phyloP scores from a whole-genome alignment of 2,888 invertebrate species.

The Syrphus vitripennis region DNA sequence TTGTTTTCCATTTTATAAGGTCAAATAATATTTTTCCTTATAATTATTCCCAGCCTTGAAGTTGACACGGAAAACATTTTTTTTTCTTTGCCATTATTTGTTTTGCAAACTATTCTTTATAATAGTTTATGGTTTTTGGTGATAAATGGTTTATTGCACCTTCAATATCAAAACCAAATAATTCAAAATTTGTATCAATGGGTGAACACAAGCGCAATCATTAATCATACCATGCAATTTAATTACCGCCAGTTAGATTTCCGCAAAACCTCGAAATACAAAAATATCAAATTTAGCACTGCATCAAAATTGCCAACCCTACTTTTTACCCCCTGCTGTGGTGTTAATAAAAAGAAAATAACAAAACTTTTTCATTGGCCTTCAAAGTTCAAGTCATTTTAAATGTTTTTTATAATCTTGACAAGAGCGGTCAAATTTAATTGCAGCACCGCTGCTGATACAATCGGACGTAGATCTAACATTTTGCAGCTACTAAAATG shows the following conservation, averaged over 20 bases:
- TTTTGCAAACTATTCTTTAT: too few species aligned
- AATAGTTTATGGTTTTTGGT: too few species aligned
- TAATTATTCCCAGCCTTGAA: too few species aligned
- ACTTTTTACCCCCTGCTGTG: background rate
- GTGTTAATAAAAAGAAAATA: background rate
- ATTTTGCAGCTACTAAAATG: constrained; percentile 64
- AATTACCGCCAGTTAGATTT: background rate
- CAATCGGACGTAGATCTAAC: constrained; percentile 63
- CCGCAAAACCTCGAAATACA: background rate
- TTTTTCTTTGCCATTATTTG: too few species aligned
- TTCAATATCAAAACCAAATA: too few species aligned
- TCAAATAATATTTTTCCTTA: too few species aligned
- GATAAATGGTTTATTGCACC: too few species aligned
- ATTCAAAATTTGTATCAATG: too few species aligned
- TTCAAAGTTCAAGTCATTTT: constrained; percentile 40
- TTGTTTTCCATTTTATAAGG: too few species aligned
- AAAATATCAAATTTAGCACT: background rate
- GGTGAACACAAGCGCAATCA: background rate
- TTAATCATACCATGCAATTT: background rate
- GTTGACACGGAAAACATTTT: too few species aligned
- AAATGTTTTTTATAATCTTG: constrained; percentile 50
- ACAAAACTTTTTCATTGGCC: background rate
- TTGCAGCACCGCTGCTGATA: constrained; percentile 52
- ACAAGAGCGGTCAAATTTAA: constrained; percentile 62
- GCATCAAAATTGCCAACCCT: background rate